A percentile compares a stretch with the other conserved stretches of the same genome.
Evolutionary conservation across 2,113 vertebrate genomes (phyloP).

Genomic region (Muscicapa adusta): DNA sequence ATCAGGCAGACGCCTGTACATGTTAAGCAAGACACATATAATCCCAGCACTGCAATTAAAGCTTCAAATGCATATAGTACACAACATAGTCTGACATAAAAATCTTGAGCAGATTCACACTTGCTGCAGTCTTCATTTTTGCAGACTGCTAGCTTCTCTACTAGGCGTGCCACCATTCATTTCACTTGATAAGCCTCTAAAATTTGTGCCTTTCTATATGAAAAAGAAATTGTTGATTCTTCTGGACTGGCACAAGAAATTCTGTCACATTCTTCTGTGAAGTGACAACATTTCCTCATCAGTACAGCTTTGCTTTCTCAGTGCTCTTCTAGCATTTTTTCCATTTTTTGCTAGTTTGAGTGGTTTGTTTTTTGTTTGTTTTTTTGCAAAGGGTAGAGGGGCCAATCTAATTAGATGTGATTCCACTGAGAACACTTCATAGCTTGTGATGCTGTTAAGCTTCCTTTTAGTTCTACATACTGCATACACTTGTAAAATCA

Average conservation of each 20-base stretch:
- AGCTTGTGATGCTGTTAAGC: not conserved
- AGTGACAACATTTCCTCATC: not conserved
- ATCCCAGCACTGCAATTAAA: not conserved
- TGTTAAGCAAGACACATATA: not conserved
- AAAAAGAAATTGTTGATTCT: not conserved
- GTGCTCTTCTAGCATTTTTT: not conserved
- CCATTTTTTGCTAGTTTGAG: not conserved
- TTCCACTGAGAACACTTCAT: not conserved
- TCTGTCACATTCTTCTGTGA: not conserved
- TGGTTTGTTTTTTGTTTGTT: fast-evolving
- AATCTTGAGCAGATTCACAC: not conserved
- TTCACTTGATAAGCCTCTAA: not conserved
- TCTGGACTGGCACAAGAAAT: not conserved
- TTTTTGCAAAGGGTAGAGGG: not conserved
- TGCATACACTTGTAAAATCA: not conserved
- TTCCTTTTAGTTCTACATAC: not conserved
- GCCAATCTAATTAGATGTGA: not conserved
- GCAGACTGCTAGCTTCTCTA: not conserved
- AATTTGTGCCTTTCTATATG: not conserved
- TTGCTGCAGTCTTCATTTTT: not conserved
- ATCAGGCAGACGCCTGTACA: not conserved
- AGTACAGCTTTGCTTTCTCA: not conserved
- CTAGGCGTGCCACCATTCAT: not conserved
- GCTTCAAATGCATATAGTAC: not conserved
- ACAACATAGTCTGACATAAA: not conserved